Evolutionary conservation across 2,797 vertebrate genomes (phyloP), one percentile per base, ranked within the genome.

Genomic region (Sebastes cheni): DNA sequence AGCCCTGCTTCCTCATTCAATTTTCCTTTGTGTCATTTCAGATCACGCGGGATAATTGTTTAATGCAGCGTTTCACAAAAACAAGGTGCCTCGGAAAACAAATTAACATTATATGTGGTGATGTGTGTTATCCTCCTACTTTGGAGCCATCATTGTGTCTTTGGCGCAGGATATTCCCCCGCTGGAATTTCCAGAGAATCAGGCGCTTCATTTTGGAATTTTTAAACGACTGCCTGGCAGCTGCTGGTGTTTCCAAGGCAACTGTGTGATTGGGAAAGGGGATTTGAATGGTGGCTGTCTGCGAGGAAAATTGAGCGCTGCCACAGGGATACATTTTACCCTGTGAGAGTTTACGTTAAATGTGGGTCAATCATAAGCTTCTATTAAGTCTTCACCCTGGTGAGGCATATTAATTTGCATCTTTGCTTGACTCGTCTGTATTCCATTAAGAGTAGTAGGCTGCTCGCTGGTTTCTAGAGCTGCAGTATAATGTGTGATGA

Each of bases 321-420:
- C 92, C 83, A 84, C 90, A 56, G 86, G 90, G 90, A 88, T 82
- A 84, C 59, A 20, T 89, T 91, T 88, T 87, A 80, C 89, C 91
- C 87, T 64, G 86, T 23, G 92, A 92, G 89, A 91, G 89, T 92
- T 91, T 86, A 77, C 52, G 69, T 91, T 91, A 92, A 92, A 95
- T 95, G 92, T 94, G 88, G 94, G 93, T 93, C 92, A 93, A 83
- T 93, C 90, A 89, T 90, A 91, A 91, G 91, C 91, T 85, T 81
- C 89, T 91, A 91, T 93, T 93, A 93, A 93, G 88, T 89, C 91
- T 87, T 92, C 91, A 85, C 89, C 88, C 91, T 59, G 83, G 86
- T 85, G 92, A 91, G 87, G 89, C 86, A 62, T 87, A 86, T 87
- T 91, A 71, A 93, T 95, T 92, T 88, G 86, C 90, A 91, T 93